phyloP scores from a whole-genome alignment of 2,888 invertebrate species.

The Molanna angustata region DNA sequence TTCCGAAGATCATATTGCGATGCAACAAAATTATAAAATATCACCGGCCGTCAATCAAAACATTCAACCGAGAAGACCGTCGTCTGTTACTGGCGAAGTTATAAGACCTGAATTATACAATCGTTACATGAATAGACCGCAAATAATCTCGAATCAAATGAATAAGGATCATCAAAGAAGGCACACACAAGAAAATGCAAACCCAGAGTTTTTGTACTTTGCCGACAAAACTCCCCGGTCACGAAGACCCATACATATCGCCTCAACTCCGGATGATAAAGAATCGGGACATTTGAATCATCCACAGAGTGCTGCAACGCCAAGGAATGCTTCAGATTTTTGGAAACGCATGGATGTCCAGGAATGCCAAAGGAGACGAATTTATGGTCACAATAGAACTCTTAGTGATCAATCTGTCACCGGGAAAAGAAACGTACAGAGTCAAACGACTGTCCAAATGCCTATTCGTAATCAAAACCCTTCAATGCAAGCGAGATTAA shows the following conservation, averaged over 20 bases:
- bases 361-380: conserved; percentile 46
- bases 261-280: conserved; percentile 49
- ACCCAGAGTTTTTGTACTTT: conserved; percentile 62
- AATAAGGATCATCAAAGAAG: conserved; percentile 32
- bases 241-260: conserved; percentile 68
- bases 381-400: conserved; percentile 39
- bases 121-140: conserved; percentile 32
- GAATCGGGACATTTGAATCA: conserved; percentile 54
- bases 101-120: conserved; percentile 45
- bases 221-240: conserved; percentile 72
- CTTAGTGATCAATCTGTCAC: conserved; percentile 45
- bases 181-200: conserved; percentile 46
- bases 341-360: conserved; percentile 63
- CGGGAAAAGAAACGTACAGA: conserved; percentile 5
- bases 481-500: background rate
- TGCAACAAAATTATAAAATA: conserved; percentile 49
- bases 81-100: conserved; percentile 53
- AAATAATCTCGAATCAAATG: conserved; percentile 33
- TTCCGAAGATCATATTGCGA: conserved; percentile 54
- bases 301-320: conserved; percentile 47
- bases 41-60: conserved; percentile 7
- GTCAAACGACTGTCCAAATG: background rate
- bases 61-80: conserved; percentile 47
- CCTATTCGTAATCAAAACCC: conserved; percentile 4
- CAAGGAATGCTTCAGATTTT: conserved; percentile 59